Evolutionary conservation across 2,797 vertebrate species (phyloP).

Genomic region (Danionella dracula): DNA sequence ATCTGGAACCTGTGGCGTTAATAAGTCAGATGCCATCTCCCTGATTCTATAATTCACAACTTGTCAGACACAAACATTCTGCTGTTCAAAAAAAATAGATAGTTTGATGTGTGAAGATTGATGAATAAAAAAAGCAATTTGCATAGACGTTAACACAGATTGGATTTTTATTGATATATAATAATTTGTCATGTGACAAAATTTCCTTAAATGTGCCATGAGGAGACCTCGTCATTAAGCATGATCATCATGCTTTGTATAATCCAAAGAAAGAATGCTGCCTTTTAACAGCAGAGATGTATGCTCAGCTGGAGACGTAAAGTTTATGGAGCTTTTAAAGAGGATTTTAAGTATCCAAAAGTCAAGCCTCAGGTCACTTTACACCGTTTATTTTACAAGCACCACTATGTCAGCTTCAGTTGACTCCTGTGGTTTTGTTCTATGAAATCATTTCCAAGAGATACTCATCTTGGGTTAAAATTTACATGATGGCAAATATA

Average conservation of each 20-base stretch:
- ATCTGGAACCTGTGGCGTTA: conserved; percentile 15
- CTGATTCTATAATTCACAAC: conserved; percentile 31
- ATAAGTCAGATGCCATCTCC: neutral
- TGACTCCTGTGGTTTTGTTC: neutral
- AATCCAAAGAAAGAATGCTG: neutral
- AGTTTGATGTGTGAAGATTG: conserved; percentile 29
- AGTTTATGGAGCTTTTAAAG: neutral
- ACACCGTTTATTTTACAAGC: too few relatives aligned
- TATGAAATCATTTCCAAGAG: neutral
- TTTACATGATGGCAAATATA: neutral
- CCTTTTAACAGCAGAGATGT: neutral
- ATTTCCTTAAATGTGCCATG: neutral
- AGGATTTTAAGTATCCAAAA: too few relatives aligned
- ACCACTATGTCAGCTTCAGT: too few relatives aligned
- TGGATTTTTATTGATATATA: too few relatives aligned
- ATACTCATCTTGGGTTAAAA: neutral
- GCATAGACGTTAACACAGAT: neutral
- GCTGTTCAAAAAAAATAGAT: conserved; percentile 10
- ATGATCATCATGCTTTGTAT: neutral
- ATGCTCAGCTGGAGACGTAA: neutral
- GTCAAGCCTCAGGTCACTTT: too few relatives aligned
- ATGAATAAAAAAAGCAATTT: conserved; percentile 3
- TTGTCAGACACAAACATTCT: conserved; percentile 7
- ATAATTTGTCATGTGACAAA: neutral
- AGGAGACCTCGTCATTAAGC: neutral